Conservation (phyloP, 1,140 invertebrate species). For the Hycleus cichorii region DNA sequence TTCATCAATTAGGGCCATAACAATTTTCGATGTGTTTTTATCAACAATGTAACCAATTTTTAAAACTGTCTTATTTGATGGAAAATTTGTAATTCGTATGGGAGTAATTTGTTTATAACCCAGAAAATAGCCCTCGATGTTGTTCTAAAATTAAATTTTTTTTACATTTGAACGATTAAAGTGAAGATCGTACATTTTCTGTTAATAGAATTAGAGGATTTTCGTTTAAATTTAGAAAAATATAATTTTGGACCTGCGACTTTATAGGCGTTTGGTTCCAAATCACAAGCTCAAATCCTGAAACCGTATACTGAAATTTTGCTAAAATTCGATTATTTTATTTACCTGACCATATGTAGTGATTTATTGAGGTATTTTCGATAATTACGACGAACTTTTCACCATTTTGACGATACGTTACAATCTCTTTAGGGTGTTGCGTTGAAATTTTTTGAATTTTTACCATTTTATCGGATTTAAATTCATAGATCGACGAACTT, state of each 20-base stretch:
- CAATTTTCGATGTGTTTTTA: too few relatives aligned
- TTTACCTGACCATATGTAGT: constrained; percentile 22
- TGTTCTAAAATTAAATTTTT: too few relatives aligned
- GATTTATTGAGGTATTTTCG: neutral
- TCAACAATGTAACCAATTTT: too few relatives aligned
- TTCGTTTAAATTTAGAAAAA: constrained; percentile 5
- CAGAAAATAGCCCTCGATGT: too few relatives aligned
- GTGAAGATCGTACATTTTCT: neutral
- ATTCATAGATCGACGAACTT: constrained; percentile 22
- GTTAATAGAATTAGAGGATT: constrained; percentile 10
- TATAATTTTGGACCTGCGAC: constrained; percentile 4
- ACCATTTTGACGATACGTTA: constrained; percentile 13
- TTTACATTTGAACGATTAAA: too few relatives aligned
- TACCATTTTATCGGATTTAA: constrained; percentile 16
- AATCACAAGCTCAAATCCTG: constrained; percentile 15
- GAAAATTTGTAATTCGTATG: too few relatives aligned
- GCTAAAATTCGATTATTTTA: neutral
- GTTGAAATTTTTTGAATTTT: constrained; percentile 24
- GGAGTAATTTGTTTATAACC: too few relatives aligned
- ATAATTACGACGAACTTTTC: constrained; percentile 19
- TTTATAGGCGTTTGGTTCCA: constrained; percentile 6
- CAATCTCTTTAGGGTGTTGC: constrained; percentile 6
- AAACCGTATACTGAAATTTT: constrained; percentile 3
- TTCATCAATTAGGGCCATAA: neutral
- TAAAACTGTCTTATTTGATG: too few relatives aligned